phyloP scores from a whole-genome alignment of 35 echinoderm and acorn worm species.

The Apostichopus parvimensis region DNA sequence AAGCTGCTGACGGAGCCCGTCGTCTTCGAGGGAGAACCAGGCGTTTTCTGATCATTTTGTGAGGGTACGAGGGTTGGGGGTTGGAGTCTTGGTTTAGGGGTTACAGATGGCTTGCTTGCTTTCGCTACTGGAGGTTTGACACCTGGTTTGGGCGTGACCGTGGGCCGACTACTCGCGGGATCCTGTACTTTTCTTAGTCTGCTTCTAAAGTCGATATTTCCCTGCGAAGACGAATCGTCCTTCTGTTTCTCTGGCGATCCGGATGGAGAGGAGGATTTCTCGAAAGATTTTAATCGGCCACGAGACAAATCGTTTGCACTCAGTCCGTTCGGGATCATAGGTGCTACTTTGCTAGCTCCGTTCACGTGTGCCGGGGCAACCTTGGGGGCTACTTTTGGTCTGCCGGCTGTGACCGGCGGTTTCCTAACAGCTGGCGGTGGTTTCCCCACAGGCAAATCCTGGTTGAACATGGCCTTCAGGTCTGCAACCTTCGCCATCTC shows the following conservation, averaged over 20 bases:
- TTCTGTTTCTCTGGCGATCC: neutral
- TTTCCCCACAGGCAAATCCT: neutral
- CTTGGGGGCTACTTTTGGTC: neutral
- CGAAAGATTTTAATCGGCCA: conserved; percentile 8
- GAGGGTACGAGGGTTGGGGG: neutral
- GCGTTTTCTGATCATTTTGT: neutral
- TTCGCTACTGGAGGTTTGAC: conserved; percentile 18
- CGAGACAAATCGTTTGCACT: neutral
- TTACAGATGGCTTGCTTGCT: neutral
- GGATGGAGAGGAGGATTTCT: neutral
- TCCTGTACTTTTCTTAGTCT: neutral
- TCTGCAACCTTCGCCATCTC: conserved; percentile 51
- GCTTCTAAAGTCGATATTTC: neutral
- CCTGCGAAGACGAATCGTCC: neutral
- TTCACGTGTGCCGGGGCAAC: neutral
- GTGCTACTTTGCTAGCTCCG: neutral
- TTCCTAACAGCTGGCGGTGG: neutral
- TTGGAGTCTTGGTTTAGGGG: conserved; percentile 20
- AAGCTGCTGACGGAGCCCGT: conserved; percentile 1
- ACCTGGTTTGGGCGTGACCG: conserved; percentile 19
- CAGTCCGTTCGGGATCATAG: conserved; percentile 16
- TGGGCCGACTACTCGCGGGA: neutral
- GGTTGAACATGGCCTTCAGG: conserved; percentile 54
- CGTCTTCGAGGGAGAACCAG: neutral
- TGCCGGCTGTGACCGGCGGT: neutral